Percentiles rank a stretch among this genome's conserved stretches.
Conservation (phyloP, 2,888 invertebrate genomes). For the Torymus tubicola region DNA sequence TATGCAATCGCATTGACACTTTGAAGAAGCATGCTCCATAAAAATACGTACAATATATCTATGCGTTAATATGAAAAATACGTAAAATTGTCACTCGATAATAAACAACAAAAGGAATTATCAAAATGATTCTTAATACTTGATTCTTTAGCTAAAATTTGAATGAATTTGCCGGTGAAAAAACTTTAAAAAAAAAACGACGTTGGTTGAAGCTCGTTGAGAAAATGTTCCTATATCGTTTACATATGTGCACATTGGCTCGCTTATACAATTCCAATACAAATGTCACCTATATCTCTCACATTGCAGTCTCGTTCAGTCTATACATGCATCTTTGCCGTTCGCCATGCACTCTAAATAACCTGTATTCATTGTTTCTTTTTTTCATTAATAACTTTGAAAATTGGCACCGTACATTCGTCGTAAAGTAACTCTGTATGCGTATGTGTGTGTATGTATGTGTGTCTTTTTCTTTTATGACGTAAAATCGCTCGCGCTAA, state of each 20-base stretch:
- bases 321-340: background rate
- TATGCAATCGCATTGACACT: background rate
- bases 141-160: no score
- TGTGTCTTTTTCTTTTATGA: background rate
- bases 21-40: constrained; percentile 5
- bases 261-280: constrained; percentile 17
- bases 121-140: no score
- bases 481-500: background rate
- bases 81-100: background rate
- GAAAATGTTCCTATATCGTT: constrained; percentile 36
- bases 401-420: constrained; percentile 69
- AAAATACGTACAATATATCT: constrained; percentile 1
- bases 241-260: constrained; percentile 3
- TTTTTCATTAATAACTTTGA: background rate
- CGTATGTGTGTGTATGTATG: no score
- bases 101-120: no score
- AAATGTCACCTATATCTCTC: constrained; percentile 14
- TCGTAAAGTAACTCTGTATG: constrained; percentile 14
- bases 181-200: constrained; percentile 55
- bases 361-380: constrained; percentile 1
- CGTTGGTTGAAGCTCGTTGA: constrained; percentile 67
- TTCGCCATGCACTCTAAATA: background rate
- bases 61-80: constrained; percentile 5
- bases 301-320: constrained; percentile 10
- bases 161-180: no score